Conservation (phyloP, 2,888 invertebrate genomes). For the Chrysolina haemoptera region DNA sequence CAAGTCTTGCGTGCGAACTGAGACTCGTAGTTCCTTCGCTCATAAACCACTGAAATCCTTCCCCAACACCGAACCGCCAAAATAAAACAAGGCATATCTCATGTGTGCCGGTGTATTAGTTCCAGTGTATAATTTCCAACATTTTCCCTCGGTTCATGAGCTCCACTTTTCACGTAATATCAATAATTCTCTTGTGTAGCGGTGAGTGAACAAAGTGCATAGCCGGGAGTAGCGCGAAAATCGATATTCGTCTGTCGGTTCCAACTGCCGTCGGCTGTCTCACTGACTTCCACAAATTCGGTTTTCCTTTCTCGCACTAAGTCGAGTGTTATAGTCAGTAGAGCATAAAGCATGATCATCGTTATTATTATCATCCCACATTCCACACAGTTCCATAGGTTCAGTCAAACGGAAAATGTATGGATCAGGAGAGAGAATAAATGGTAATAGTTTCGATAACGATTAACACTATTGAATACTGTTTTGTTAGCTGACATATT, state of each 20-base stretch:
- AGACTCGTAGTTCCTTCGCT: neutral
- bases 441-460: too few relatives aligned
- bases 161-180: slow-evolving; percentile 50
- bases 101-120: slow-evolving; percentile 33
- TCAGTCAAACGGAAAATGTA: neutral
- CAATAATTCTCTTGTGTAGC: slow-evolving; percentile 56
- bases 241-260: slow-evolving; percentile 48
- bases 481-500: too few relatives aligned
- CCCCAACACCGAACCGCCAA: neutral
- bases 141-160: slow-evolving; percentile 37
- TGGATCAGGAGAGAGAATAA: neutral
- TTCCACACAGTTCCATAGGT: neutral
- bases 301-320: neutral
- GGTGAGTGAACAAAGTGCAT: slow-evolving; percentile 45
- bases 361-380: slow-evolving; percentile 1
- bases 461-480: too few relatives aligned
- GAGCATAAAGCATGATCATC: neutral
- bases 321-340: slow-evolving; percentile 14
- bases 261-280: slow-evolving; percentile 32
- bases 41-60: slow-evolving; percentile 5
- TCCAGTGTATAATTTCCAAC: slow-evolving; percentile 40
- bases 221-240: slow-evolving; percentile 39
- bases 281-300: slow-evolving; percentile 18
- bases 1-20: neutral
- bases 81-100: slow-evolving; percentile 32